Conservation (phyloP, 2,797 vertebrate genomes). For the Garrulus glandarius region DNA sequence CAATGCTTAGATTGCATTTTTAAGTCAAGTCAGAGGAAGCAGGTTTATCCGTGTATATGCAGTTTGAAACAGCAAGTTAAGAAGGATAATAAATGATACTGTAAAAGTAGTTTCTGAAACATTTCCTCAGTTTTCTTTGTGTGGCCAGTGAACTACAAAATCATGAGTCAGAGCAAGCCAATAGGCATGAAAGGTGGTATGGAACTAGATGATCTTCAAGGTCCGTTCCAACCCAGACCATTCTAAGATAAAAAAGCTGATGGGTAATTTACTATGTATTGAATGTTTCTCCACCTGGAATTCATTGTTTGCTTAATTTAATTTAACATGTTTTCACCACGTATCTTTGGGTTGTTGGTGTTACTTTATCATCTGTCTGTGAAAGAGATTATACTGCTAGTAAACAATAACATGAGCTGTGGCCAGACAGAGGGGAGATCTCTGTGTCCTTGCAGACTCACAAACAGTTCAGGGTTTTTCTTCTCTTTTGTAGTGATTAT, state of each 20-base stretch:
- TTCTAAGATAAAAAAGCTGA: not conserved
- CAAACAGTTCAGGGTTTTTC: not conserved
- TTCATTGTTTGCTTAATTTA: not conserved
- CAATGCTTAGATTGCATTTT: not conserved
- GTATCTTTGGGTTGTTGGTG: not conserved
- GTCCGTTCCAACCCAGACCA: not conserved
- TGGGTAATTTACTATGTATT: not conserved
- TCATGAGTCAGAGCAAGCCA: not conserved
- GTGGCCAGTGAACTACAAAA: not conserved
- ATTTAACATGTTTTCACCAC: not conserved
- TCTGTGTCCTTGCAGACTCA: not conserved
- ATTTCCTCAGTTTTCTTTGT: not conserved
- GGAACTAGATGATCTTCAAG: not conserved
- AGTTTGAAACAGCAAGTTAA: not conserved
- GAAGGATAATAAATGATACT: not conserved
- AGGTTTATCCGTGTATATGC: not conserved
- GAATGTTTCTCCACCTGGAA: not conserved
- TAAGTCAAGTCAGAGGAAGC: not conserved
- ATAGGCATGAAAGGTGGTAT: not conserved
- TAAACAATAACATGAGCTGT: not conserved
- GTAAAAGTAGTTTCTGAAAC: not conserved
- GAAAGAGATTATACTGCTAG: not conserved
- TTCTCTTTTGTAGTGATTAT: not conserved
- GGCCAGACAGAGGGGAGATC: not conserved
- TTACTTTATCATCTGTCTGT: not conserved